Evolutionary conservation across 1,140 invertebrate genomes (phyloP), one percentile per base, ranked within the genome.

Genomic region (Trachelipus rathkii): DNA sequence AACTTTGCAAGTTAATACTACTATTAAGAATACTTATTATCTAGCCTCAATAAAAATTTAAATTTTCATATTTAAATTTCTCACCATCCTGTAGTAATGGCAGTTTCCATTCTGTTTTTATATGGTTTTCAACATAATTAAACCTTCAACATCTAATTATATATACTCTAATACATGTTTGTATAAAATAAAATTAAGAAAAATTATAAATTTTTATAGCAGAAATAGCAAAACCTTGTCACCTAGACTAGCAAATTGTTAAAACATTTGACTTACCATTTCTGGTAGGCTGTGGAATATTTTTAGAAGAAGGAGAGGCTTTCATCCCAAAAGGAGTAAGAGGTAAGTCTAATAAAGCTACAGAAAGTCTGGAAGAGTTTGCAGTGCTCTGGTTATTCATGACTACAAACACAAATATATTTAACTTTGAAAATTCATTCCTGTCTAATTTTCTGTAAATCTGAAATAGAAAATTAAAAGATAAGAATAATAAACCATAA

Each of bases 321-420:
- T 53, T 77, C 79, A 80, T 80, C 7, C 79, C 79, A 76, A 80
- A 77, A 15, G 79, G 79, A 45, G 76, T 80, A 10, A 80, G 74
- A 7, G 79, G 79, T 15, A 80, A 53, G 45, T 80, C 74, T n/a
- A 72, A 76, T 67, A 78, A 44, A 73, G 73, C 79, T 15, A 80
- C 24, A 5, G 79, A 80, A 24, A 80, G 73, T 6, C 79, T 68
- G 8, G 76, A 77, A 23, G 74, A 76, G 44, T 80, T 75, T 45
- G 50, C 50, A 3, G 50, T 60, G 33, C 33, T 33, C 33, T 33
- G 33, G 33, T 33, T 33, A 33, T 6, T 33, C 33, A 33, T 33
- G 33, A 33, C 6, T 33, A 33, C 33, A 33, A 33, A 33, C 1
- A 33, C 33, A n/a, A n/a, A 33, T 33, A 6, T 33, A 33, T 33